Evolutionary conservation across 2,888 invertebrate genomes (phyloP).

Genomic region (Scaptomyza cyrtandrae): DNA sequence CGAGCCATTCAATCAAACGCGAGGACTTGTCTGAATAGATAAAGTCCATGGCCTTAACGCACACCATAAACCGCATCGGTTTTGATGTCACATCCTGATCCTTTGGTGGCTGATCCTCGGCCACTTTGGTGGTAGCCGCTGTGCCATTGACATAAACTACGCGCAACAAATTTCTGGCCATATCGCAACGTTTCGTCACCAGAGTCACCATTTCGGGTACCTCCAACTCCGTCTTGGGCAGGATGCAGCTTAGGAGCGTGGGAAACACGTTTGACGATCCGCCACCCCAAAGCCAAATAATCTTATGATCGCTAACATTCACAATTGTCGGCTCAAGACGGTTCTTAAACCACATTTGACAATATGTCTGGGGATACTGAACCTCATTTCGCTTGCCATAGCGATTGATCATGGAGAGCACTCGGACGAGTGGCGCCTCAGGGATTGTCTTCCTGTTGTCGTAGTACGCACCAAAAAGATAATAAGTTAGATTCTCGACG

Average conservation of each 20-base stretch:
- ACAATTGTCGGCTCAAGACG: constrained; percentile 90
- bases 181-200: constrained; percentile 92
- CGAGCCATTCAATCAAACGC: constrained; percentile 96
- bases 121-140: not conserved
- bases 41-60: constrained; percentile 90
- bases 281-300: constrained; percentile 97
- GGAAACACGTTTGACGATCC: constrained; percentile 93
- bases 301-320: constrained; percentile 93
- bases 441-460: constrained; percentile 90
- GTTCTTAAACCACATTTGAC: constrained; percentile 94
- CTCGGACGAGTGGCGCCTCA: constrained; percentile 91
- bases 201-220: constrained; percentile 88
- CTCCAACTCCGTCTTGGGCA: constrained; percentile 85
- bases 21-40: constrained; percentile 94
- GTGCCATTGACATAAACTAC: constrained; percentile 87
- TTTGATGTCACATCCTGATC: not conserved
- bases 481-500: constrained; percentile 92
- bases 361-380: constrained; percentile 86
- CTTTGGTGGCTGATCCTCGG: not conserved
- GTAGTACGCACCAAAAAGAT: constrained; percentile 94
- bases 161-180: constrained; percentile 91
- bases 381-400: constrained; percentile 87
- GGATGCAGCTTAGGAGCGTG: constrained; percentile 92
- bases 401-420: constrained; percentile 94
- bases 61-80: constrained; percentile 38